Conservation (phyloP, 1,140 invertebrate species). For the Conus ventricosus region DNA sequence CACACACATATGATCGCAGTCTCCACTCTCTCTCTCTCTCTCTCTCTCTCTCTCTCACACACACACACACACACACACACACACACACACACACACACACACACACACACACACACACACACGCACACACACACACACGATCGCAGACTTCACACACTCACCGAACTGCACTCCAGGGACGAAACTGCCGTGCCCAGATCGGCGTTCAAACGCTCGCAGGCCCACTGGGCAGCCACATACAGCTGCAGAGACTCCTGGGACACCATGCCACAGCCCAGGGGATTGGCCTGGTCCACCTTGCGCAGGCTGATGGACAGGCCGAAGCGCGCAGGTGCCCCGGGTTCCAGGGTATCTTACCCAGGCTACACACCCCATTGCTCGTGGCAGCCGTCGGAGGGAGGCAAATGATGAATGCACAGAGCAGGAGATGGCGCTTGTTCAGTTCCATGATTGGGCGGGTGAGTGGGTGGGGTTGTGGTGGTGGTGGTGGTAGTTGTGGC, state of each 20-base stretch:
- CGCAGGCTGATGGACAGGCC: slow-evolving; percentile 47
- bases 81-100: neutral
- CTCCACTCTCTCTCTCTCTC: no score
- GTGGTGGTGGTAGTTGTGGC: no score
- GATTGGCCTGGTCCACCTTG: slow-evolving; percentile 29
- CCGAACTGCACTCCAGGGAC: slow-evolving; percentile 26
- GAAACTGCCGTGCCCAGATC: slow-evolving; percentile 14
- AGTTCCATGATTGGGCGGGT: neutral
- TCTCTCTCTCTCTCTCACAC: no score
- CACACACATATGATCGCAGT: no score
- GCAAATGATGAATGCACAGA: neutral
- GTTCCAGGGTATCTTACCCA: slow-evolving; percentile 23
- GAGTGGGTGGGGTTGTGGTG: neutral
- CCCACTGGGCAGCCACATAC: slow-evolving; percentile 51
- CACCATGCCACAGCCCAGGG: slow-evolving; percentile 40
- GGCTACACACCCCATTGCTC: neutral
- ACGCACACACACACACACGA: neutral
- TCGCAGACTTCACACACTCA: neutral
- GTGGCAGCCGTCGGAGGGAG: neutral
- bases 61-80: neutral
- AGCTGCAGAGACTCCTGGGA: slow-evolving; percentile 40
- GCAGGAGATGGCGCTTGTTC: neutral
- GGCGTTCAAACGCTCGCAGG: slow-evolving; percentile 43
- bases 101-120: slow-evolving; percentile 8
- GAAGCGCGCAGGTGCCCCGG: slow-evolving; percentile 44